Percentiles rank a stretch among this genome's conserved stretches.
These are phyloP conservation scores for Ptychoptera albimana DNA, from an alignment of 2,888 invertebrate genomes.

Conservation along the genomic window DNA sequence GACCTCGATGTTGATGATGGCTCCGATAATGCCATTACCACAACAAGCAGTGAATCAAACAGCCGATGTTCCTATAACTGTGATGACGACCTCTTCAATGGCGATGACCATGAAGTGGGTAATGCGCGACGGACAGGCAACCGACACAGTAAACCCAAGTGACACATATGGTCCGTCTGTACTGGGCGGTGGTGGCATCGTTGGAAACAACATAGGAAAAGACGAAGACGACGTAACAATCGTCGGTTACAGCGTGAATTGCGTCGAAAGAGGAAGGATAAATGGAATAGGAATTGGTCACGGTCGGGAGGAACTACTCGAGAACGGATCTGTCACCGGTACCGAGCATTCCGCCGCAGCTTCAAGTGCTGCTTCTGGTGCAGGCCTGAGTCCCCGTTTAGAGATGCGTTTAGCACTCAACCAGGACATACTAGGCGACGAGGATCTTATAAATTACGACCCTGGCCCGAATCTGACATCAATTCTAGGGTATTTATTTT, in stretches of 20 bases:
- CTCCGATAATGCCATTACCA: slow-evolving; percentile 34
- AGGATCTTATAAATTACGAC: slow-evolving; percentile 32
- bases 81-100: slow-evolving; percentile 18
- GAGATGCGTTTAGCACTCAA: slow-evolving; percentile 47
- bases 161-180: slow-evolving; percentile 6
- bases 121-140: slow-evolving; percentile 8
- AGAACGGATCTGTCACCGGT: slow-evolving; percentile 13
- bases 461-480: slow-evolving; percentile 33
- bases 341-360: slow-evolving; percentile 15
- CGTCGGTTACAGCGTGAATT: slow-evolving; percentile 4
- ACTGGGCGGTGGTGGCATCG: slow-evolving; percentile 7
- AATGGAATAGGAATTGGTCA: neutral
- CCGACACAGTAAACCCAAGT: slow-evolving; percentile 5
- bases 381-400: slow-evolving; percentile 43
- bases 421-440: slow-evolving; percentile 38
- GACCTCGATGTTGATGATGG: slow-evolving; percentile 34
- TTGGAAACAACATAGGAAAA: slow-evolving; percentile 11
- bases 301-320: slow-evolving; percentile 7
- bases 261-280: slow-evolving; percentile 1
- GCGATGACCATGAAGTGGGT: slow-evolving; percentile 12
- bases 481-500: slow-evolving; percentile 25
- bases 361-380: slow-evolving; percentile 19
- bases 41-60: slow-evolving; percentile 9
- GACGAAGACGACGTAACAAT: slow-evolving; percentile 11
- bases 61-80: no score